Evolutionary conservation across 2,797 vertebrate species (phyloP).

Genomic region (Enteromius trimaculatus): DNA sequence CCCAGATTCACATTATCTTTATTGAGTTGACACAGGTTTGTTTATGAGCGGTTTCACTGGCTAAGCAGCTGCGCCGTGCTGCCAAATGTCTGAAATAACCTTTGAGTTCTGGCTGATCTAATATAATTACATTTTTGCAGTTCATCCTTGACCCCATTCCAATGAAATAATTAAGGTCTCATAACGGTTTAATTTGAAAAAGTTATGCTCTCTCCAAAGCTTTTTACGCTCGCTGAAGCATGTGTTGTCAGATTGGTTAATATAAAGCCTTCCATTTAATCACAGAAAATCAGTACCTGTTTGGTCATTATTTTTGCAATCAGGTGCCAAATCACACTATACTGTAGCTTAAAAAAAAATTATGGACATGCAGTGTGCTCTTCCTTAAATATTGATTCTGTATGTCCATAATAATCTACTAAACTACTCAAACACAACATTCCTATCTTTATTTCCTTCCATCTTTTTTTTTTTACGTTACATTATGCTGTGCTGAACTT

Average conservation of each 20-base stretch:
- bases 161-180: constrained; percentile 63
- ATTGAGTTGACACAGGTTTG: constrained; percentile 53
- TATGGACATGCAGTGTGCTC: not conserved
- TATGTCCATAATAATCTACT: not conserved
- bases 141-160: constrained; percentile 63
- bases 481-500: constrained; percentile 37
- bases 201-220: constrained; percentile 55
- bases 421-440: not conserved
- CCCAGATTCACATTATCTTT: constrained; percentile 57
- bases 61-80: constrained; percentile 29
- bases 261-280: constrained; percentile 23
- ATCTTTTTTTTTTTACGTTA: not conserved
- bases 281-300: not conserved
- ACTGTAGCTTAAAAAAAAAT: not conserved
- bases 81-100: constrained; percentile 54
- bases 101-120: constrained; percentile 62
- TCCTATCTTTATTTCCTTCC: not conserved
- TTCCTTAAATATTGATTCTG: not conserved
- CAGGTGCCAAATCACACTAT: not conserved
- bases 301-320: not conserved
- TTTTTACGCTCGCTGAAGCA: constrained; percentile 49
- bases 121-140: constrained; percentile 60
- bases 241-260: constrained; percentile 48
- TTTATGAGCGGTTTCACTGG: constrained; percentile 47
- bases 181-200: constrained; percentile 62